Evolutionary conservation across 2,113 vertebrate genomes (phyloP).

Genomic region (Procavia capensis): DNA sequence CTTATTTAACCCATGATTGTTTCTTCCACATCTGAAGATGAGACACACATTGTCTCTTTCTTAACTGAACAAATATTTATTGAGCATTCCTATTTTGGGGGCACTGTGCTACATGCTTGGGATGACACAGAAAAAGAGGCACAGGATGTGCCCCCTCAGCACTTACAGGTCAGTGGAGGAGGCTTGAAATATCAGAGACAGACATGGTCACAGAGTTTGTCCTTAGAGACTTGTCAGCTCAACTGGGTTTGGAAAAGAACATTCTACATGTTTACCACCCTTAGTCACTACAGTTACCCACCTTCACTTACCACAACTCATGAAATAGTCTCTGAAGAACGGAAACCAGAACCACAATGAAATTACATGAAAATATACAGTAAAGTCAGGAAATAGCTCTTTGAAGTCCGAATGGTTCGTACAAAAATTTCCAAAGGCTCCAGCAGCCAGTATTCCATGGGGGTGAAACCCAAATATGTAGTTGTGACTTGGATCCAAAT

Average conservation of each 20-base stretch:
- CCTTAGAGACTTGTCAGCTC: not conserved
- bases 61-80: not conserved
- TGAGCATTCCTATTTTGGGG: not conserved
- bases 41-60: not conserved
- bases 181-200: not conserved
- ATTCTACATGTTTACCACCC: not conserved
- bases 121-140: not conserved
- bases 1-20: not conserved
- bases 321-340: conserved; percentile 87
- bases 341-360: conserved; percentile 86
- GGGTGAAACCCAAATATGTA: conserved; percentile 91
- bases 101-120: not conserved
- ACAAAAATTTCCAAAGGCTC: conserved; percentile 90
- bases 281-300: not conserved
- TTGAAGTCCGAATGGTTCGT: conserved; percentile 81
- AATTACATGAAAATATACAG: conserved; percentile 84
- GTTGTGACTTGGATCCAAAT: conserved; percentile 87
- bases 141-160: not conserved
- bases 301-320: conserved; percentile 85
- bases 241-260: not conserved
- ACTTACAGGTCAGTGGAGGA: not conserved
- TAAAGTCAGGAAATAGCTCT: conserved; percentile 87
- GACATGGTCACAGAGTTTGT: not conserved
- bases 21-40: not conserved
- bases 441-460: conserved; percentile 87